Conservation (phyloP, 2,797 vertebrate genomes). For the Falco columbarius region DNA sequence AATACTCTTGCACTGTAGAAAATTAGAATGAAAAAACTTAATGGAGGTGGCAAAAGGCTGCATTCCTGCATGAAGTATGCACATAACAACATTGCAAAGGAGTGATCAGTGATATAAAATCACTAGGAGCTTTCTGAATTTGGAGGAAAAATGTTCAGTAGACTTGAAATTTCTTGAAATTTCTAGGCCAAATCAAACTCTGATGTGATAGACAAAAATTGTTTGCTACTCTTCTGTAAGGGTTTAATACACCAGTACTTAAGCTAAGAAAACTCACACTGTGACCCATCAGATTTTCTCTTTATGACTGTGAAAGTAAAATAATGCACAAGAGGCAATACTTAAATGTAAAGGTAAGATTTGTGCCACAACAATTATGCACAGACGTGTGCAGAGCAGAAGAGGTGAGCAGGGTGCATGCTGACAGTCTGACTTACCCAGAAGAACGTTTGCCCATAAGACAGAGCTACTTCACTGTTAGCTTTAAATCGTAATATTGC, state of each 20-base stretch:
- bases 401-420: background rate
- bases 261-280: background rate
- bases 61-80: background rate
- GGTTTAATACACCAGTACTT: background rate
- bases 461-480: background rate
- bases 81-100: background rate
- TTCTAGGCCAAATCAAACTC: background rate
- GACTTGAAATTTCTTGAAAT: background rate
- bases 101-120: background rate
- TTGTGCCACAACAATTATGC: background rate
- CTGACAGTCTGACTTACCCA: background rate
- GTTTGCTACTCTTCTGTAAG: background rate
- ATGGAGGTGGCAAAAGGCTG: background rate
- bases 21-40: background rate
- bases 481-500: background rate
- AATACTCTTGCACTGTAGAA: background rate
- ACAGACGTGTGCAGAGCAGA: background rate
- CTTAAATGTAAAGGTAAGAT: background rate
- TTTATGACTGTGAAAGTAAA: background rate
- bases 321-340: background rate
- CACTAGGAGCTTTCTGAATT: background rate
- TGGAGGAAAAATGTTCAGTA: background rate
- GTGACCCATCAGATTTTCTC: background rate
- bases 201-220: background rate
- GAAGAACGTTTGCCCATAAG: background rate